These are phyloP conservation scores for Callopanchax toddi DNA, from an alignment of 2,113 vertebrate species.

Conservation along the genomic window DNA sequence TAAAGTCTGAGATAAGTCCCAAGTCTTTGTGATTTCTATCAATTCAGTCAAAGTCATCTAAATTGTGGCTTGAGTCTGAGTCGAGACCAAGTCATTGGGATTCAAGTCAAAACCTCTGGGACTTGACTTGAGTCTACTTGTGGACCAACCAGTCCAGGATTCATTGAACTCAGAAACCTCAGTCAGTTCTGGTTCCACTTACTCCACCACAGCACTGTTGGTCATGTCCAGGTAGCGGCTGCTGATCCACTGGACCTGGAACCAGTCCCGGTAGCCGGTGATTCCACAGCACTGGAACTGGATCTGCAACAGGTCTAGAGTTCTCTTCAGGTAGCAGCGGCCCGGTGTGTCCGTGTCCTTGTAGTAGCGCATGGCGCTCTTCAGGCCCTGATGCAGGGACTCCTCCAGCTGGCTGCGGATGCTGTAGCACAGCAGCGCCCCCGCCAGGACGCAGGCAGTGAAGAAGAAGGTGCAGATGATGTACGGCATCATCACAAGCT, in stretches of 20 bases:
- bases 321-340: constrained; percentile 87
- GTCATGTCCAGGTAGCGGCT: constrained; percentile 86
- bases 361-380: constrained; percentile 84
- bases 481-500: constrained; percentile 87
- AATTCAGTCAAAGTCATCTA: too few relatives aligned
- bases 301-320: constrained; percentile 87
- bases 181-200: constrained; percentile 68
- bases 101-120: too few relatives aligned
- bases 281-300: constrained; percentile 89
- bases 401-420: constrained; percentile 83
- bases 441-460: constrained; percentile 85
- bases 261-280: constrained; percentile 87
- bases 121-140: too few relatives aligned
- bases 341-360: constrained; percentile 90
- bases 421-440: constrained; percentile 86
- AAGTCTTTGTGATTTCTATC: too few relatives aligned
- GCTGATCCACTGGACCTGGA: constrained; percentile 90
- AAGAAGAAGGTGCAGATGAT: constrained; percentile 86
- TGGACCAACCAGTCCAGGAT: neutral
- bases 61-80: too few relatives aligned
- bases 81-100: too few relatives aligned
- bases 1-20: too few relatives aligned
- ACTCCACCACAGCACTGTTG: constrained; percentile 83
- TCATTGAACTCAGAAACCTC: neutral
- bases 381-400: constrained; percentile 83